Percentiles rank a stretch among this genome's conserved stretches.
These are phyloP conservation scores for Cataglyphis albicans DNA, from an alignment of 2,888 invertebrate genomes.

Conservation along the genomic window DNA sequence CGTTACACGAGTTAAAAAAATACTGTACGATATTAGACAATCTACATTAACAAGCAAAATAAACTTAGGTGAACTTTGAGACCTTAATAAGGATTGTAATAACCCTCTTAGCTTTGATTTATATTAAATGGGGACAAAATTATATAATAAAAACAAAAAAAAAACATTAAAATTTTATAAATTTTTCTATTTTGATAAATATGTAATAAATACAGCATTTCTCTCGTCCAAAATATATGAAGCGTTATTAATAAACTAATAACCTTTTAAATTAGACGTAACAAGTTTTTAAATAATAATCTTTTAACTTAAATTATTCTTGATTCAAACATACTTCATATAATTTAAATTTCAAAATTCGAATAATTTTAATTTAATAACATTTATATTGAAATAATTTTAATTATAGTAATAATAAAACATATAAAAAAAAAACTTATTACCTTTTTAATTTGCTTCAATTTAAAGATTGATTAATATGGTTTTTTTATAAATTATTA, in stretches of 20 bases:
- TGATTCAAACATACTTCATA: neutral
- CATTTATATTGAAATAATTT: neutral
- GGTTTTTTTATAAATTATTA: neutral
- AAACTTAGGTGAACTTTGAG: conserved; percentile 30
- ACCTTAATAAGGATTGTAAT: neutral
- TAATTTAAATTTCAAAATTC: neutral
- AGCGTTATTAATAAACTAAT: neutral
- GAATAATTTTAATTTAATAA: neutral
- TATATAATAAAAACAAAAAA: neutral
- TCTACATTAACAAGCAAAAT: conserved; percentile 37
- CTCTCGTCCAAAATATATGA: neutral
- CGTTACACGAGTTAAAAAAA: conserved; percentile 35
- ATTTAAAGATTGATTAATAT: neutral
- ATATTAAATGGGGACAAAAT: neutral
- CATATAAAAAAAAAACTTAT: neutral
- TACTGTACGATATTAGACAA: conserved; percentile 31
- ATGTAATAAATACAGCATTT: neutral
- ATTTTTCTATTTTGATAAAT: neutral
- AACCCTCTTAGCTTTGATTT: conserved; percentile 22
- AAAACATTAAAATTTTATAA: neutral
- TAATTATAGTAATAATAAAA: neutral
- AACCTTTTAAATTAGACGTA: neutral
- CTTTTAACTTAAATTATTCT: conserved; percentile 8
- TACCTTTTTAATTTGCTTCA: neutral
- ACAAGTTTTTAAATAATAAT: neutral